Evolutionary conservation across 2,888 invertebrate species (phyloP).

Genomic region (Pterostichus niger): DNA sequence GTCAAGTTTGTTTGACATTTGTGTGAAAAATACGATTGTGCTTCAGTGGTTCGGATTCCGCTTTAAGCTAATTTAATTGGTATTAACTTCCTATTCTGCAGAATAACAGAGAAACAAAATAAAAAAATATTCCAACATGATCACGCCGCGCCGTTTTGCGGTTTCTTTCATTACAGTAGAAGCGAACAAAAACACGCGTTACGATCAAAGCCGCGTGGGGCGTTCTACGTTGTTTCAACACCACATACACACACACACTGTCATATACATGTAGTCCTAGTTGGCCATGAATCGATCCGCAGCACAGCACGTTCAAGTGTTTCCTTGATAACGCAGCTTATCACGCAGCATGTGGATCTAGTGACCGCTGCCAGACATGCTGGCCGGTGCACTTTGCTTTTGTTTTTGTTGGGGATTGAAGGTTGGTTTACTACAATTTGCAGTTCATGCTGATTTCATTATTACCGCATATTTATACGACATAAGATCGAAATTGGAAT

Average conservation of each 20-base stretch:
- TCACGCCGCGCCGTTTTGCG: not conserved
- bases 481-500: no score
- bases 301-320: constrained; percentile 44
- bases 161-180: constrained; percentile 3
- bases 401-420: constrained; percentile 24
- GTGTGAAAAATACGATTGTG: no score
- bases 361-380: constrained; percentile 33
- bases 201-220: no score
- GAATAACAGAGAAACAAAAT: no score
- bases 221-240: no score
- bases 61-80: no score
- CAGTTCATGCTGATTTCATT: not conserved
- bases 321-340: constrained; percentile 41
- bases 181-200: no score
- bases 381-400: constrained; percentile 22
- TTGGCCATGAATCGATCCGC: constrained; percentile 53
- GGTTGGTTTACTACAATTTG: not conserved
- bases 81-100: no score
- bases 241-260: no score
- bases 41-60: no score
- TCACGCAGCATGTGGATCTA: constrained; percentile 41
- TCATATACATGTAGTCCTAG: not conserved
- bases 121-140: not conserved
- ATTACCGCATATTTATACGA: not conserved
- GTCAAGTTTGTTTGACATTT: no score